Evolutionary conservation across 2,888 invertebrate genomes (phyloP), one percentile per base, ranked within the genome.

Genomic region (Polylopha cassiicola): DNA sequence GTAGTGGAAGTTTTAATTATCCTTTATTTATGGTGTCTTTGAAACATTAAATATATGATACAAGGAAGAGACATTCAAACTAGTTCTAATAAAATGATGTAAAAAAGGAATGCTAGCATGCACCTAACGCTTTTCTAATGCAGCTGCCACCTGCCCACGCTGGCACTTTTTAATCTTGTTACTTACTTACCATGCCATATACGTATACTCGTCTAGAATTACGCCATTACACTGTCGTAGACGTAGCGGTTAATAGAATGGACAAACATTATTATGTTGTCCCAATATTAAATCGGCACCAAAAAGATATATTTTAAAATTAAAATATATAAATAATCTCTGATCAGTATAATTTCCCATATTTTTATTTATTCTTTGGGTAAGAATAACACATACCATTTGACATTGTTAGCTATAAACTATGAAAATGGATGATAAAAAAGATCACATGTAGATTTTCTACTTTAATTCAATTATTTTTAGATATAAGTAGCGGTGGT

Each of bases 131-230:
- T 60, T 63, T 74, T 79, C 82, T 81, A 80, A 78, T 53, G 44
- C 67, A 66, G 58, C 62, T 66, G 72, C 71, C 80, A 78, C 77
- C 81, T 79, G 81, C 68, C 71, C 66, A n/a, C n/a, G n/a, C n/a
- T 66, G 65, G 66, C 47, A 60, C 67, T 78, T 79, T 84, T 81
- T 80, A 80, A 81, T 82, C 81, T 76, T 73, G 70, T 84, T 79
- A 77, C 76, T 84, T 79, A 77, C 76, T 72, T 72, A 71, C 76
- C 72, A 71, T 73, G 64, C 80, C 81, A 71, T 82, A 57, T 48
- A 70, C 71, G 78, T 61, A 74, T 60, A 69, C 68, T 61, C 74
- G 73, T 73, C 73, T 80, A 73, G 76, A 71, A 77, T 81, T 82
- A 82, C 82, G 61, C 71, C 63, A 76, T 76, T 76, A 75, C 65